Percentiles rank a stretch among this genome's conserved stretches.
Conservation (phyloP, 2,888 invertebrate species). For the Cosmia pyralina region DNA sequence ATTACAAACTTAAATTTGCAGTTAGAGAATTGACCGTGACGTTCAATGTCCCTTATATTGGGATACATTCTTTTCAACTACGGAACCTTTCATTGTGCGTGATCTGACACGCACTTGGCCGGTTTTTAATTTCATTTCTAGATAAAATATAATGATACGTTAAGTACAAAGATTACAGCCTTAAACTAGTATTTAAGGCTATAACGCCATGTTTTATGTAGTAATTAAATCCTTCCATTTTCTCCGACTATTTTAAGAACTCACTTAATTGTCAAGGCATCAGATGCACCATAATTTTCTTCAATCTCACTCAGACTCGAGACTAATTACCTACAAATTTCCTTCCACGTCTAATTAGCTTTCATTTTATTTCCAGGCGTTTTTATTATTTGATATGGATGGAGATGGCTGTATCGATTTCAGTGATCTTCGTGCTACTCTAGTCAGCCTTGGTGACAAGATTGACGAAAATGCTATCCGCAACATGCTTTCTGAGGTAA, state of each 20-base stretch:
- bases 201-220: neutral
- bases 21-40: no score
- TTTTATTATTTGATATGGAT: constrained; percentile 91
- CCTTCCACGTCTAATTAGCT: neutral
- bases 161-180: neutral
- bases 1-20: no score
- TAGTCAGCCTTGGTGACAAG: constrained; percentile 90
- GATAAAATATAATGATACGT: neutral
- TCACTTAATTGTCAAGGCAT: neutral
- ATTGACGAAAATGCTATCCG: constrained; percentile 90
- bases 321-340: neutral
- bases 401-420: constrained; percentile 92
- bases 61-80: no score
- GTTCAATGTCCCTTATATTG: no score
- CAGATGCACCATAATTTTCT: constrained; percentile 4
- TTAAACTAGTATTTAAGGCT: no score
- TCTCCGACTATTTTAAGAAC: neutral
- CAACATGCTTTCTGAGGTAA: constrained; percentile 92
- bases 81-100: no score
- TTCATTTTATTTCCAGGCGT: constrained; percentile 84
- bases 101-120: no score
- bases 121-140: neutral
- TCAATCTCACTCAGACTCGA: constrained; percentile 9
- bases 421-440: constrained; percentile 91
- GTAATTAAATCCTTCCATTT: neutral